These are phyloP conservation scores for Helostoma temminkii DNA, from an alignment of 2,797 vertebrate species.

Conservation along the genomic window DNA sequence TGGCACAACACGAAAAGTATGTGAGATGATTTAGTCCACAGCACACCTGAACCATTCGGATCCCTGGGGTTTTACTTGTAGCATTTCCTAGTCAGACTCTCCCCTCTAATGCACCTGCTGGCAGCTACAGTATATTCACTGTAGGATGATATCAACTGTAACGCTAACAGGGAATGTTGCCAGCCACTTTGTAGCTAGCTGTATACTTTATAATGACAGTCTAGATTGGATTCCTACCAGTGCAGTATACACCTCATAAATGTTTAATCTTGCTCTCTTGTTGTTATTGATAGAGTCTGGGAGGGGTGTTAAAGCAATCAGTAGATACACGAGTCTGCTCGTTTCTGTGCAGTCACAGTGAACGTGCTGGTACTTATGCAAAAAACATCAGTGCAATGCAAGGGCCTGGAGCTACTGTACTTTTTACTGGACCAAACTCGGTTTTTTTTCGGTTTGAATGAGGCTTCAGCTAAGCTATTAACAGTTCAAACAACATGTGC, in stretches of 20 bases:
- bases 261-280: constrained; percentile 80
- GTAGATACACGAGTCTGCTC: constrained; percentile 46
- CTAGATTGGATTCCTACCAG: constrained; percentile 79
- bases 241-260: constrained; percentile 80
- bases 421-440: constrained; percentile 24
- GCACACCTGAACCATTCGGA: constrained; percentile 65
- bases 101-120: constrained; percentile 72
- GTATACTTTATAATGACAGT: constrained; percentile 79
- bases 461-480: constrained; percentile 48
- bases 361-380: constrained; percentile 51
- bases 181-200: constrained; percentile 67
- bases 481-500: constrained; percentile 55
- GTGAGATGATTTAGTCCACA: constrained; percentile 64
- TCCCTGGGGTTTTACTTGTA: constrained; percentile 72
- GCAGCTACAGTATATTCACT: constrained; percentile 59
- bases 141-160: constrained; percentile 75
- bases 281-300: constrained; percentile 79
- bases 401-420: constrained; percentile 16
- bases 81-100: constrained; percentile 66
- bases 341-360: constrained; percentile 36
- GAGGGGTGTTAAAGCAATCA: constrained; percentile 74
- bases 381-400: constrained; percentile 17
- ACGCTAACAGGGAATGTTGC: constrained; percentile 71
- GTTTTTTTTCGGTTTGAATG: constrained; percentile 38
- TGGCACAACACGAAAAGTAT: constrained; percentile 38